Evolutionary conservation across 2,888 invertebrate species (phyloP), one percentile per base, ranked within the genome.

Genomic region (Lasioglossum zephyrum): DNA sequence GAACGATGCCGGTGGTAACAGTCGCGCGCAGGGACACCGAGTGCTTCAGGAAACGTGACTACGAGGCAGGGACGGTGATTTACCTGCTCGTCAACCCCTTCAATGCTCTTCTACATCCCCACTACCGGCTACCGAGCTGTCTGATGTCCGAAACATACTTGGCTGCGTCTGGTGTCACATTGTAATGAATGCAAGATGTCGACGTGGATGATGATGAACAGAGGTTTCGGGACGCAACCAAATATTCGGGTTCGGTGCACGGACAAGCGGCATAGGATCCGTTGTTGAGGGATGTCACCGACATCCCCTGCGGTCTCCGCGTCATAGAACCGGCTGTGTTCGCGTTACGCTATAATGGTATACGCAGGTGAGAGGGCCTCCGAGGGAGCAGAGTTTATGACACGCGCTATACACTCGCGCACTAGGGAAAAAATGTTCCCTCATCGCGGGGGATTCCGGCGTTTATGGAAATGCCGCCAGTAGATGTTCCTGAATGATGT

Each of bases 141-240:
- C 74, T 18, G 76, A 69, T 73, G 77, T 70, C 47, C 63, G 77
- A 39, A 69, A 31, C 81, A n/a, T 57, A 60, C 79, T 73, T 66
- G 31, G 60, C 63, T 76, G 31, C 79, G 73, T 82, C 78, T 73
- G 73, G 44, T 73, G 84, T 79, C 83, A 74, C 72, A 75, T 82
- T 75, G 70, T 85, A 88, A 90, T 87, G 88, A 91, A 91, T 88
- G 85, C 85, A 91, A 91, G 89, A 86, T 82, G 87, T 78, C 85
- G 86, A 85, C 81, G 83, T 80, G 82, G 88, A 90, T 82, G 85
- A 90, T 87, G 84, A 87, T 69, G 81, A 82, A 86, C 86, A 76
- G 82, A 84, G 87, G 80, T 90, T 85, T 77, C 87, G 57, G 79
- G 80, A 84, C 72, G 82, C 73, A 72, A 72, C 80, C 84, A 86